Evolutionary conservation across 2,888 invertebrate species (phyloP).

Genomic region (Chouioia cunea): DNA sequence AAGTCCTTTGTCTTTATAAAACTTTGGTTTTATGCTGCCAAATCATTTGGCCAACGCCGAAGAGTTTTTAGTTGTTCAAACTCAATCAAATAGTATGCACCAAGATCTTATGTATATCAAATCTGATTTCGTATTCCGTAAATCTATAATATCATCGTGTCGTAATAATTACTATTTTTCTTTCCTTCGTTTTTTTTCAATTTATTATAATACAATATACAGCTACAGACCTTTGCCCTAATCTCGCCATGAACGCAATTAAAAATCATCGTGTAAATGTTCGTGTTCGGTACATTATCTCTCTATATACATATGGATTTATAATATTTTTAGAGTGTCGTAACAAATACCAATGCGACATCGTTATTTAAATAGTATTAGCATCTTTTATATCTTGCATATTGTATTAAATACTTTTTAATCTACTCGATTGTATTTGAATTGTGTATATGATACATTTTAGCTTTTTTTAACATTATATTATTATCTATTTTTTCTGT

Average conservation of each 20-base stretch:
- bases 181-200: constrained; percentile 43
- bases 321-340: constrained; percentile 26
- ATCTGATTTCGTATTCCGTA: constrained; percentile 37
- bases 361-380: not conserved
- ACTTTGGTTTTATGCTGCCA: constrained; percentile 44
- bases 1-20: constrained; percentile 26
- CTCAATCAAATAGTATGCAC: constrained; percentile 41
- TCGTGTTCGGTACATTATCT: constrained; percentile 3
- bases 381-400: constrained; percentile 16
- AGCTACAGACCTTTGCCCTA: constrained; percentile 47
- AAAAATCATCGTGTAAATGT: too few relatives aligned
- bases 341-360: constrained; percentile 26
- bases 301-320: constrained; percentile 40
- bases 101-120: constrained; percentile 35
- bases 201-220: constrained; percentile 60
- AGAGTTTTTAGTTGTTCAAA: constrained; percentile 39
- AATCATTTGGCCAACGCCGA: constrained; percentile 31
- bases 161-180: constrained; percentile 49
- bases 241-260: not conserved
- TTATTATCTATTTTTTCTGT: constrained; percentile 15
- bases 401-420: constrained; percentile 14
- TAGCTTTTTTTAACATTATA: constrained; percentile 8
- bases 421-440: constrained; percentile 38
- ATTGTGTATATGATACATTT: constrained; percentile 26
- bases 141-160: constrained; percentile 46